Evolutionary conservation across 2,113 vertebrate species (phyloP), one percentile per base, ranked within the genome.

Genomic region (Okapia johnstoni): DNA sequence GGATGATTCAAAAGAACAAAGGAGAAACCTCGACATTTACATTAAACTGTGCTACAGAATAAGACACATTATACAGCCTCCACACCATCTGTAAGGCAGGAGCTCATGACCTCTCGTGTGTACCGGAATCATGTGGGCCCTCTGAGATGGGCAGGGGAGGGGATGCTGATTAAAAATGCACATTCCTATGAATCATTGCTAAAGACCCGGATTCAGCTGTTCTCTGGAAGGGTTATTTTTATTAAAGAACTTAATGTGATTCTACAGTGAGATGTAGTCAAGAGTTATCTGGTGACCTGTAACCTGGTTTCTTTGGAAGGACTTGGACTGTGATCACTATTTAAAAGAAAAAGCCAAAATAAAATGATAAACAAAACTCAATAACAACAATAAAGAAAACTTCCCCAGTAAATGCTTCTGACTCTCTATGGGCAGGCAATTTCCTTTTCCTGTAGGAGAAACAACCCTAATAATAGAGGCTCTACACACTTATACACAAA

Each of bases 391-490:
- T 81, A 52, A 81, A 81, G 50, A 23, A 63, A 10, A 25, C n/a
- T 30, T 26, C 50, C 81, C 21, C 28, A 57, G 25, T 46, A 76
- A 86, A 60, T 77, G 23, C 60, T 85, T 55, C 8, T 33, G 46
- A 50, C 8, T 85, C 54, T 92, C 77, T 28, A 33, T 11, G 33
- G 85, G 70, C 60, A 88, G 88, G 46, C 66, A 79, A 58, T 88
- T 96, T 98, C 70, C 87, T 80, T 92, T 93, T 88, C 85, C 63
- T 84, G 14, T 89, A 83, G 81, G 36, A 93, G 76, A 94, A 93
- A 77, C 43, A 93, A 57, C 17, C 54, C 36, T 90, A 50, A 60
- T 57, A 86, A 97, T 54, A 92, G 33, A 93, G 57, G 61, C 76
- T 66, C 57, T 40, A 46, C 6, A 48, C 25, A 50, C 43, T 88